These are phyloP conservation scores for Telmatherina bonti DNA, from an alignment of 2,797 vertebrate species.

Conservation along the genomic window DNA sequence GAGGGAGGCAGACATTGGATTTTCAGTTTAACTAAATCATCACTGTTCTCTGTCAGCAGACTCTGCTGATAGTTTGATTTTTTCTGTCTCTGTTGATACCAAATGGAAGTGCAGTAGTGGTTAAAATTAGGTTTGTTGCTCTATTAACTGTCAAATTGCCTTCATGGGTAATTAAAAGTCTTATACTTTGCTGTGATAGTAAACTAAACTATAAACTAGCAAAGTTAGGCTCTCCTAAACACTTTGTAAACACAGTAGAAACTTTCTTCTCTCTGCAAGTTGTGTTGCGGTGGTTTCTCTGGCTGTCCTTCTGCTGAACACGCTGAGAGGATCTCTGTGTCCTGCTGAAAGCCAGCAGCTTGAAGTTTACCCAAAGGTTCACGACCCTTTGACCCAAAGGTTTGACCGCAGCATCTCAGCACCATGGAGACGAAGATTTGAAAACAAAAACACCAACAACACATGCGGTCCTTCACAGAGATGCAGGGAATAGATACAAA, in stretches of 20 bases:
- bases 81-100: slow-evolving; percentile 42
- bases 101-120: slow-evolving; percentile 70
- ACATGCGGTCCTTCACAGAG: slow-evolving; percentile 20
- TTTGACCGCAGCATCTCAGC: slow-evolving; percentile 58
- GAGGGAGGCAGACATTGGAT: slow-evolving; percentile 79
- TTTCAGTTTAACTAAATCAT: slow-evolving; percentile 83
- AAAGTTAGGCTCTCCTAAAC: slow-evolving; percentile 16
- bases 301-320: slow-evolving; percentile 34
- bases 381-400: slow-evolving; percentile 63
- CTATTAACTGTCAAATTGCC: slow-evolving; percentile 73
- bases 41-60: slow-evolving; percentile 80
- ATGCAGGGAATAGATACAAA: background rate
- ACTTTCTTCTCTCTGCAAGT: no score
- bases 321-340: slow-evolving; percentile 30
- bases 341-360: slow-evolving; percentile 64
- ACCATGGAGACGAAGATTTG: slow-evolving; percentile 72
- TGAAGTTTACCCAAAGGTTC: slow-evolving; percentile 69
- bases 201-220: slow-evolving; percentile 34
- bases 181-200: slow-evolving; percentile 31
- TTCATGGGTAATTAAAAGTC: slow-evolving; percentile 69
- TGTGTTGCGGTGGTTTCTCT: background rate
- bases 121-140: slow-evolving; percentile 73
- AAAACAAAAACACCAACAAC: slow-evolving; percentile 64
- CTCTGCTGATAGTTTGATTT: slow-evolving; percentile 70
- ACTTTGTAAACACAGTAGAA: background rate